A percentile compares a stretch with the other conserved stretches of the same genome.
Conservation (phyloP, 2,888 invertebrate species). For the Hartigia nigra region DNA sequence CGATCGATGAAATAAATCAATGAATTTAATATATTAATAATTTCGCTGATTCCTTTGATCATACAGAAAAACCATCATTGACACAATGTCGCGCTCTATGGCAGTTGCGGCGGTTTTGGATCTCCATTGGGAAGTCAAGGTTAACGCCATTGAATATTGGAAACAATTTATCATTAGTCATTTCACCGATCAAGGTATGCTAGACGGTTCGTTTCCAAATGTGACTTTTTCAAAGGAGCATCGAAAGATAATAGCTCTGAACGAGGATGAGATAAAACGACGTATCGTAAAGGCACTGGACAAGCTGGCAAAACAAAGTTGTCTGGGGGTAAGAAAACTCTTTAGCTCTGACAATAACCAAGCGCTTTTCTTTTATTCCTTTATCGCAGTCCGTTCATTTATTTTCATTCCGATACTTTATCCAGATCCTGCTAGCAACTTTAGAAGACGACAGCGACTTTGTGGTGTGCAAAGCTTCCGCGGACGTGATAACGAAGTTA, state of each 20-base stretch:
- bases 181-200: slow-evolving; percentile 82
- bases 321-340: slow-evolving; percentile 70
- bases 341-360: slow-evolving; percentile 10
- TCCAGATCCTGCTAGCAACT: slow-evolving; percentile 71
- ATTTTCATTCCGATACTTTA: not conserved
- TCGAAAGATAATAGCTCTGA: slow-evolving; percentile 80
- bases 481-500: slow-evolving; percentile 69
- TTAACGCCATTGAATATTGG: slow-evolving; percentile 80
- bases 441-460: slow-evolving; percentile 78
- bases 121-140: slow-evolving; percentile 86
- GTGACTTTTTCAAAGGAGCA: slow-evolving; percentile 84
- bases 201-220: slow-evolving; percentile 82
- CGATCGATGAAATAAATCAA: not conserved
- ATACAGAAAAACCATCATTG: slow-evolving; percentile 64
- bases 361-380: not conserved
- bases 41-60: slow-evolving; percentile 9
- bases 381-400: not conserved
- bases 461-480: slow-evolving; percentile 75
- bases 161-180: slow-evolving; percentile 74
- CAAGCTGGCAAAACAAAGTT: slow-evolving; percentile 76
- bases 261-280: slow-evolving; percentile 74
- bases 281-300: slow-evolving; percentile 75
- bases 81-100: slow-evolving; percentile 74
- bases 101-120: slow-evolving; percentile 76
- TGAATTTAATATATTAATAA: not conserved